Evolutionary conservation across 2,113 vertebrate genomes (phyloP), one percentile per base, ranked within the genome.

Genomic region (Morone chrysops): DNA sequence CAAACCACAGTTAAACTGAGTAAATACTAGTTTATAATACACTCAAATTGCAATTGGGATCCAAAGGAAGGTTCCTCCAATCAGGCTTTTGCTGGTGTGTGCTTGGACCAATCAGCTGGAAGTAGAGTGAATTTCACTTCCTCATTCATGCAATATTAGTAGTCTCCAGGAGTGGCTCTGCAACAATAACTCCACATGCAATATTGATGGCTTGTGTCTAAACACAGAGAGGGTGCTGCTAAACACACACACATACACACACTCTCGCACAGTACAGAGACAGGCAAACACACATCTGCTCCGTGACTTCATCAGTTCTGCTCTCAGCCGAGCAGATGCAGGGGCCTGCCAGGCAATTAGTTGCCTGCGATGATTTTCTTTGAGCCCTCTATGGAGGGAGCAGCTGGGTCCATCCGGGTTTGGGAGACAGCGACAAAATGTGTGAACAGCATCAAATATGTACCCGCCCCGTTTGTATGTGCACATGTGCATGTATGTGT

Each of bases 261-360:
- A n/a, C 17, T 8, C 54, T 13, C 12, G 12, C 20, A 54, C 53
- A 20, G 31, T 31, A 89, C 70, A 81, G 9, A 57, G 25, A 89
- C 72, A 81, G 38, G 65, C 83, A 75, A 57, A 62, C 70, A 57
- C 86, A 94, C 93, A 94, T 94, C 93, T 95, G 95, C 91, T 93
- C 78, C 45, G 89, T 93, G 95, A 95, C 93, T 93, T 93, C 94
- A 94, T 89, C 86, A 81, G 85, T 84, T 80, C 56, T 75, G 75
- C 87, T 92, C 82, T 95, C 93, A 92, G 94, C 87, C 63, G 82
- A 92, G 92, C 94, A 96, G 94, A 95, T 94, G 95, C 94, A 84
- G 89, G 77, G 90, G 89, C 90, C 92, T 93, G 92, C 93, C 94
- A 94, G 92, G 89, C 95, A 95, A 95, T 95, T 95, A 95, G 94